Evolutionary conservation across 2,888 invertebrate species (phyloP), one percentile per base, ranked within the genome.

Genomic region (Mesorhabditis spiculigera): DNA sequence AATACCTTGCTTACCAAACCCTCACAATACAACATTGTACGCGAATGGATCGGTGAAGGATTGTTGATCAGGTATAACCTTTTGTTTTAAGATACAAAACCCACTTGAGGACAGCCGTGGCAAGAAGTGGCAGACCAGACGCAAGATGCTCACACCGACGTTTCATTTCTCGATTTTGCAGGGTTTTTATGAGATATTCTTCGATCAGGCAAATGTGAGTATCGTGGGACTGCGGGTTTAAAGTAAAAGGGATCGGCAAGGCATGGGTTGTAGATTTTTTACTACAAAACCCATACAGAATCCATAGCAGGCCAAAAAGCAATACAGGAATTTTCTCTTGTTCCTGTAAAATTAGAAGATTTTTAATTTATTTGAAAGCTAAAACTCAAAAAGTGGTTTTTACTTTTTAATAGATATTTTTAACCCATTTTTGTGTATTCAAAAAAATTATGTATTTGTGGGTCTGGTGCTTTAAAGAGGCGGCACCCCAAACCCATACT

Each of bases 131-230:
- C 85, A 84, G 41, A 73, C 75, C 0, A 81, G 88, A 58, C 79
- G 89, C 41, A 87, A 87, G 75, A 81, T 89, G 78, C 80, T 89
- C 64, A 89, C 89, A 2, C 88, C 89, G 28, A 86, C 89, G 4
- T 89, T 89, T 75, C 89, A 89, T 78, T 89, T 88, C 78, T 85
- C 86, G 63, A 88, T 89, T 65, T 82, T 89, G 63, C 81, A 87
- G 66, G 87, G 87, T 71, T 89, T 88, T 75, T 73, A 87, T 4
- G 69, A 73, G 10, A 66, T 72, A 10, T 75, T 75, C 63, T 58
- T 69, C 86, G 45, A 67, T 41, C 71, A 73, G 41, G 75, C 71
- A 62, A 71, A 70, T 42, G 62, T 70, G 13, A 42, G 69, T 8
- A 70, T 69, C 6, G 69, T 69, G 41, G 41, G 65, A 4, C 45